Conservation (phyloP, 2,888 invertebrate genomes). For the Drosophila infuscata region DNA sequence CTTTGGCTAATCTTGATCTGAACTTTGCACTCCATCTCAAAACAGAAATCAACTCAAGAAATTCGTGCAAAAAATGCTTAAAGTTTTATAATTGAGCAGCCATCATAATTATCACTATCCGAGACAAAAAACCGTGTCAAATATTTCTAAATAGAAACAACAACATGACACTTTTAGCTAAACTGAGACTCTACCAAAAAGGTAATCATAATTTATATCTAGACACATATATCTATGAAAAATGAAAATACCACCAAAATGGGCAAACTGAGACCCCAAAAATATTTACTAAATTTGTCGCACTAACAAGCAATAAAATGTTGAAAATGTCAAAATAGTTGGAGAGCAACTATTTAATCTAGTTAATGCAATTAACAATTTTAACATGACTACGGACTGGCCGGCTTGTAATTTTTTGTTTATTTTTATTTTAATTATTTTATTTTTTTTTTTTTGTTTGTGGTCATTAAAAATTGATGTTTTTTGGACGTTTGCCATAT, state of each 20-base stretch:
- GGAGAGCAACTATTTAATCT: conserved; percentile 81
- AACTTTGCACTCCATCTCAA: neutral
- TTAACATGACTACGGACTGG: conserved; percentile 80
- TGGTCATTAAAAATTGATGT: conserved; percentile 46
- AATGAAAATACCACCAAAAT: conserved; percentile 41
- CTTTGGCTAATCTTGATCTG: neutral
- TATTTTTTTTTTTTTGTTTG: conserved; percentile 9
- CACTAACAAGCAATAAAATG: conserved; percentile 83
- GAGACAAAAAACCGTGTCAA: conserved; percentile 73
- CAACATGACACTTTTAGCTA: conserved; percentile 72
- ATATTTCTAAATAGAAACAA: conserved; percentile 71
- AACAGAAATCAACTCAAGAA: neutral
- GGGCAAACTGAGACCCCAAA: conserved; percentile 59
- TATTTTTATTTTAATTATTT: neutral
- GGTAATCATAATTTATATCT: conserved; percentile 73
- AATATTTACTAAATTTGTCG: conserved; percentile 81
- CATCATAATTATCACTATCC: conserved; percentile 53
- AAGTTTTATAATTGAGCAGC: conserved; percentile 29
- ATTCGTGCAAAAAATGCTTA: neutral
- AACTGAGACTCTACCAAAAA: conserved; percentile 52
- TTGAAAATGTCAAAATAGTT: conserved; percentile 76
- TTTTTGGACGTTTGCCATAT: conserved; percentile 47
- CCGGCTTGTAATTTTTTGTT: conserved; percentile 55
- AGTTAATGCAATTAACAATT: conserved; percentile 84
- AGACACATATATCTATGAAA: conserved; percentile 9